These are phyloP conservation scores for Rhyacichthys aspro DNA, from an alignment of 2,797 vertebrate genomes.

Conservation along the genomic window DNA sequence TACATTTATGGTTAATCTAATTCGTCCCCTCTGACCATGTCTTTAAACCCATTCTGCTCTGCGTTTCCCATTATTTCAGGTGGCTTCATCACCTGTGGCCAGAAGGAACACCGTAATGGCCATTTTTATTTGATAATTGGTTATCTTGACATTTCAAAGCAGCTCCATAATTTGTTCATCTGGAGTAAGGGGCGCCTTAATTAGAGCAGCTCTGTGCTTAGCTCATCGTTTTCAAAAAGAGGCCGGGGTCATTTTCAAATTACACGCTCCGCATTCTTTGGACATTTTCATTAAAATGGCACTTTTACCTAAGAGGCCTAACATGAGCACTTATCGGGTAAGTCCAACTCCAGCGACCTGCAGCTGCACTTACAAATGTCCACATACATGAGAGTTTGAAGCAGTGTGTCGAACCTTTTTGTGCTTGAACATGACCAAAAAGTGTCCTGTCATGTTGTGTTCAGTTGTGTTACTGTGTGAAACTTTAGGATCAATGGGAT, in stretches of 20 bases:
- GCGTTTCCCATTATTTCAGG: slow-evolving; percentile 64
- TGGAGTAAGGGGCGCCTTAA: slow-evolving; percentile 73
- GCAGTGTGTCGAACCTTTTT: background rate
- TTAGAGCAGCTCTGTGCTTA: slow-evolving; percentile 73
- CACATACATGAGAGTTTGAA: too few species aligned
- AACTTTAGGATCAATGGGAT: too few species aligned
- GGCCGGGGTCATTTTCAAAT: slow-evolving; percentile 65
- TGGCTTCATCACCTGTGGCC: slow-evolving; percentile 74
- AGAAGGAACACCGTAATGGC: slow-evolving; percentile 71
- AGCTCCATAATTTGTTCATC: slow-evolving; percentile 78
- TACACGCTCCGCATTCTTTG: slow-evolving; percentile 72
- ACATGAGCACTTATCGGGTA: slow-evolving; percentile 37
- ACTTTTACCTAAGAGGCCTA: slow-evolving; percentile 33
- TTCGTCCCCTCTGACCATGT: slow-evolving; percentile 47
- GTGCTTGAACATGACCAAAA: too few species aligned
- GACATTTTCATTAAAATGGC: slow-evolving; percentile 66
- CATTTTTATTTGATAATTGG: slow-evolving; percentile 83
- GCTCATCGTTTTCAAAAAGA: slow-evolving; percentile 65
- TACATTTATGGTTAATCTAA: slow-evolving; percentile 61
- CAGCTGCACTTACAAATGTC: background rate
- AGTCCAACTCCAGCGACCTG: slow-evolving; percentile 11
- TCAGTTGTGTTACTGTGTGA: too few species aligned
- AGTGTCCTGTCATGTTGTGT: too few species aligned
- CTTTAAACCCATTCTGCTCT: slow-evolving; percentile 52
- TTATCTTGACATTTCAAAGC: slow-evolving; percentile 83